These are phyloP conservation scores for Zosterops borbonicus DNA, from an alignment of 2,113 vertebrate genomes.

Conservation along the genomic window DNA sequence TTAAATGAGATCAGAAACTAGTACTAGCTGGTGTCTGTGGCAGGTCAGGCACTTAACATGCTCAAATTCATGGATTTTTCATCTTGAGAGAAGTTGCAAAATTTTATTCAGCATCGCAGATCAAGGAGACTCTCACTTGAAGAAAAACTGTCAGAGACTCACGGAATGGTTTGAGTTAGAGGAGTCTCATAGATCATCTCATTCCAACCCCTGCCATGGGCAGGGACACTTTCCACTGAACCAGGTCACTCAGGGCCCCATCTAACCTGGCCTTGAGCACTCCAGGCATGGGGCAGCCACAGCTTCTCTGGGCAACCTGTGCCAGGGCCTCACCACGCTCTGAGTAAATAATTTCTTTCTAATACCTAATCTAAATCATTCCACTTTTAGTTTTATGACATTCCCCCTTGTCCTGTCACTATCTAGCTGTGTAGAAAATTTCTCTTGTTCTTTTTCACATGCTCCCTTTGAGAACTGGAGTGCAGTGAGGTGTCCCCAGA, in stretches of 20 bases:
- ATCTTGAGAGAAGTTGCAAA: neutral
- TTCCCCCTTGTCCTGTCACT: neutral
- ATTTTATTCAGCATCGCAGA: neutral
- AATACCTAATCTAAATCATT: neutral
- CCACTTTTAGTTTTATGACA: neutral
- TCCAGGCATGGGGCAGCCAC: neutral
- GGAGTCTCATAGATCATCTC: neutral
- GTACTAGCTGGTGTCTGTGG: neutral
- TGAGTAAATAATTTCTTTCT: neutral
- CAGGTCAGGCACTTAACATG: neutral
- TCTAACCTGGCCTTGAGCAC: neutral
- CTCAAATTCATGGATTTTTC: neutral
- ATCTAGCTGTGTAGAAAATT: neutral
- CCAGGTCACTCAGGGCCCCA: neutral
- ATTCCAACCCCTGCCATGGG: fast-evolving
- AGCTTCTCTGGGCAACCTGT: neutral
- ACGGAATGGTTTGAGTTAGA: neutral
- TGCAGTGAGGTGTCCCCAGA: neutral
- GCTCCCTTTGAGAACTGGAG: neutral
- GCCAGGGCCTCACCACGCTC: neutral
- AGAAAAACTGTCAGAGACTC: neutral
- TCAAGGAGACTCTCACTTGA: neutral
- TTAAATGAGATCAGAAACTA: neutral
- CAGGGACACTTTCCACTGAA: neutral
- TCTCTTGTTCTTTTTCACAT: neutral